Base-by-base conservation (phyloP, 2,888 invertebrate species). In the Epinotia nisella region DNA sequence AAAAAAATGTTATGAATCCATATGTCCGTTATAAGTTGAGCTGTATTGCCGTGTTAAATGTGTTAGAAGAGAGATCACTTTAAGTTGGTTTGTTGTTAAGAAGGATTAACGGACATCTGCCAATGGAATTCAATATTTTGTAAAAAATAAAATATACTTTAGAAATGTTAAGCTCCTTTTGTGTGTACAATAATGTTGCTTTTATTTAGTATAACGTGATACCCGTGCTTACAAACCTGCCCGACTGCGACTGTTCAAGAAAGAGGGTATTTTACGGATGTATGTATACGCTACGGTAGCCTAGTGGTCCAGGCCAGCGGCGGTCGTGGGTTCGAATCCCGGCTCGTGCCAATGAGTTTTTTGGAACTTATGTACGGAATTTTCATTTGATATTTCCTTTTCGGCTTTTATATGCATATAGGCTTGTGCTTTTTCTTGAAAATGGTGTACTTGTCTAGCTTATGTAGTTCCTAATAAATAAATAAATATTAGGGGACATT, bases 51-150 rank as follows among this genome's bases (percentile, higher is more conserved):
- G 21, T 19, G 4, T n/a, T 13, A 24, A 69, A n/a, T 53, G 9
- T 13, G 11, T 29, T 41, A 60, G 62, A 56, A 67, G 5, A 71
- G 51, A 13, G 68, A 39, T 21, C 64, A 41, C n/a, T 64, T 73
- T 59, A 45, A 62, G 13, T 68, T 74, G 75, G 73, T 68, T 74
- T 70, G 61, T 70, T 67, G 62, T 74, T 77, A 75, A 75, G 71
- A 67, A 68, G 76, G 76, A 75, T 76, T 76, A 76, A 69, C 75
- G 73, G 72, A 65, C 77, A 78, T 77, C 76, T 78, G 78, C 76
- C 72, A 68, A 60, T 69, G 71, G 65, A 69, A 71, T 71, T 71
- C 62, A 71, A 71, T 71, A 71, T 74, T 71, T 74, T 71, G 58
- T 67, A 68, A 71, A 71, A 66, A 74, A 70, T 74, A 65, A 72